phyloP scores from a whole-genome alignment of 2,888 invertebrate species.

The Caenorhabditis imperialis region DNA sequence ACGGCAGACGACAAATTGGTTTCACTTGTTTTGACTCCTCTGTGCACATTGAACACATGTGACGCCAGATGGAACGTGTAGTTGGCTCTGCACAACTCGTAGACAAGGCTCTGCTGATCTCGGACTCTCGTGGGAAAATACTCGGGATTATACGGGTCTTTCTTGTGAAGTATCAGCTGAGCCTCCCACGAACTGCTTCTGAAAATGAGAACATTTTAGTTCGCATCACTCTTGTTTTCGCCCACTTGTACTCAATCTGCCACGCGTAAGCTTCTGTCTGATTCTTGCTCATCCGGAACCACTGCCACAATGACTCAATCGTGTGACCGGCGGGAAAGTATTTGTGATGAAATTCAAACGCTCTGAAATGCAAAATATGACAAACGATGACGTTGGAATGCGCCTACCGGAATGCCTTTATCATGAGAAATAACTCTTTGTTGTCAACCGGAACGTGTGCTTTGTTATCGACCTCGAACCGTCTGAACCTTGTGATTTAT shows the following conservation, averaged over 20 bases:
- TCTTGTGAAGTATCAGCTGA: conserved; percentile 61
- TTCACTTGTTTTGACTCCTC: conserved; percentile 55
- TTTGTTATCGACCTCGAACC: conserved; percentile 62
- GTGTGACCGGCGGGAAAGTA: conserved; percentile 66
- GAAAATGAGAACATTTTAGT: conserved; percentile 11
- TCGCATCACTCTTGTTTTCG: not conserved
- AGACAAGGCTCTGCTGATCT: conserved; percentile 66
- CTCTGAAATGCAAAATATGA: conserved; percentile 38
- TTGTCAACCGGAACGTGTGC: conserved; percentile 51
- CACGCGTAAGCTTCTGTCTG: conserved; percentile 39
- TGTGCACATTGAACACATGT: conserved; percentile 64
- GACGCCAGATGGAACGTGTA: conserved; percentile 61
- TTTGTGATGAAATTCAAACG: conserved; percentile 68
- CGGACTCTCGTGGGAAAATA: conserved; percentile 62
- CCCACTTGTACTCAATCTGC: conserved; percentile 63
- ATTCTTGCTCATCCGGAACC: conserved; percentile 60
- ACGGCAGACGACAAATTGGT: conserved; percentile 58
- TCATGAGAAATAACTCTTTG: conserved; percentile 50
- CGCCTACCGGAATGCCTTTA: conserved; percentile 52
- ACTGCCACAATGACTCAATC: conserved; percentile 61
- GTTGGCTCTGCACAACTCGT: conserved; percentile 65
- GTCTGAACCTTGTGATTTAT: conserved; percentile 30
- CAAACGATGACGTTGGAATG: not conserved
- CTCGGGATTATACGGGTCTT: conserved; percentile 62
- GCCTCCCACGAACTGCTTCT: conserved; percentile 68